phyloP scores from a whole-genome alignment of 1,140 invertebrate species.

The Magallana ariakensis region DNA sequence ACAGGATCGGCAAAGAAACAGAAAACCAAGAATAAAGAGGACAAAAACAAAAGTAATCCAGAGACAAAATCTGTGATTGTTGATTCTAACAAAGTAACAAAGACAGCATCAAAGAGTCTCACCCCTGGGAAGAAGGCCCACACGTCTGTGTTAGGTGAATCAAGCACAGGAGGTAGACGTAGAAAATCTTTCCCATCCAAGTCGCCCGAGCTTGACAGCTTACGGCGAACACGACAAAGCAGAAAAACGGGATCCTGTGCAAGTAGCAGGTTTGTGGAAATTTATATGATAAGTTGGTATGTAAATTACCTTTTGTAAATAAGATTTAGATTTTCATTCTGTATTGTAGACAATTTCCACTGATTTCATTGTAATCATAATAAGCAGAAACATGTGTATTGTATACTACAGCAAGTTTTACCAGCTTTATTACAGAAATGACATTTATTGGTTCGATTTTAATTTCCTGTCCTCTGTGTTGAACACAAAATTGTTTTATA shows the following conservation, averaged over 20 bases:
- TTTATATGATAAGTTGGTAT: too few relatives aligned
- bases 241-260: conserved; percentile 88
- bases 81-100: conserved; percentile 5
- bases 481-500: too few relatives aligned
- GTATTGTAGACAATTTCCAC: too few relatives aligned
- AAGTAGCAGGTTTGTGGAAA: conserved; percentile 82
- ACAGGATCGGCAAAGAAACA: not conserved
- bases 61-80: not conserved
- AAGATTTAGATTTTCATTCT: too few relatives aligned
- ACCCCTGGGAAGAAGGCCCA: conserved; percentile 30
- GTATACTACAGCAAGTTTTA: not conserved
- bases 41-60: conserved; percentile 32
- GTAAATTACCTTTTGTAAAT: too few relatives aligned
- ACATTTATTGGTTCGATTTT: too few relatives aligned
- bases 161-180: conserved; percentile 33
- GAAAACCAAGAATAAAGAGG: conserved; percentile 8
- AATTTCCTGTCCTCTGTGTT: too few relatives aligned
- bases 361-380: too few relatives aligned
- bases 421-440: too few relatives aligned
- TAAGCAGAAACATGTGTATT: too few relatives aligned
- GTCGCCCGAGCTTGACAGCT: conserved; percentile 70
- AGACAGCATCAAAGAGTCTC: not conserved
- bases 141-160: conserved; percentile 37
- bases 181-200: conserved; percentile 48
- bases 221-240: conserved; percentile 73